Conservation (phyloP, 2,888 invertebrate species). For the Agapetus fuscipes region DNA sequence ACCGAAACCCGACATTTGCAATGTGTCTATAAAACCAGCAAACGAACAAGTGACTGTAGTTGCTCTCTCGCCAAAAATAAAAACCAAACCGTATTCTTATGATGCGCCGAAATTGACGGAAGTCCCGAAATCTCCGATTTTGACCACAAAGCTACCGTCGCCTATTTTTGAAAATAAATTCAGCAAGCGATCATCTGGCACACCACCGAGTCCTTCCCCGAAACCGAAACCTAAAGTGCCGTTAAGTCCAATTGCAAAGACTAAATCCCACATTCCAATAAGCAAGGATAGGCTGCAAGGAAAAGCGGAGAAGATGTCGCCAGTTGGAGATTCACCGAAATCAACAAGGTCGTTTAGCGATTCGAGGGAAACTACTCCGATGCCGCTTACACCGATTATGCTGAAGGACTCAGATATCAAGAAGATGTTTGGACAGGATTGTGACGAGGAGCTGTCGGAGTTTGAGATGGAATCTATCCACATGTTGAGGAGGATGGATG, state of each 20-base stretch:
- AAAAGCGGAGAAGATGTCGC: background rate
- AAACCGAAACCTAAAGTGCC: constrained; percentile 19
- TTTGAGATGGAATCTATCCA: constrained; percentile 37
- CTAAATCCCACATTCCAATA: constrained; percentile 26
- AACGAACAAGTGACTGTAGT: constrained; percentile 32
- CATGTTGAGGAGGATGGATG: constrained; percentile 48
- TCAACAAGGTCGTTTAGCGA: constrained; percentile 2
- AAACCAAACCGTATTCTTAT: constrained; percentile 14
- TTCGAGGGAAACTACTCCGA: constrained; percentile 14
- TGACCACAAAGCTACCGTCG: constrained; percentile 13
- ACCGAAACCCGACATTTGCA: constrained; percentile 16
- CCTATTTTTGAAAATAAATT: constrained; percentile 18
- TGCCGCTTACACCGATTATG: constrained; percentile 12
- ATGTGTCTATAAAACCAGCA: constrained; percentile 21
- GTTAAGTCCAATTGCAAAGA: constrained; percentile 15
- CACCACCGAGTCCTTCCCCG: constrained; percentile 25
- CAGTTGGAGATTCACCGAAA: constrained; percentile 10
- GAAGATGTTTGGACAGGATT: constrained; percentile 26
- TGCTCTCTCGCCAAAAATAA: constrained; percentile 35
- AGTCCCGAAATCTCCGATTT: constrained; percentile 11
- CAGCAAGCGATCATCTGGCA: constrained; percentile 15
- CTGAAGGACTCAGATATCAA: constrained; percentile 18
- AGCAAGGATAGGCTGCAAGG: constrained; percentile 26
- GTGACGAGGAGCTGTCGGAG: constrained; percentile 33
- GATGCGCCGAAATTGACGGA: constrained; percentile 28